Percentiles rank a stretch among this genome's conserved stretches.
Conservation (phyloP, 2,113 vertebrate species). For the Chlamydotis undulata region DNA sequence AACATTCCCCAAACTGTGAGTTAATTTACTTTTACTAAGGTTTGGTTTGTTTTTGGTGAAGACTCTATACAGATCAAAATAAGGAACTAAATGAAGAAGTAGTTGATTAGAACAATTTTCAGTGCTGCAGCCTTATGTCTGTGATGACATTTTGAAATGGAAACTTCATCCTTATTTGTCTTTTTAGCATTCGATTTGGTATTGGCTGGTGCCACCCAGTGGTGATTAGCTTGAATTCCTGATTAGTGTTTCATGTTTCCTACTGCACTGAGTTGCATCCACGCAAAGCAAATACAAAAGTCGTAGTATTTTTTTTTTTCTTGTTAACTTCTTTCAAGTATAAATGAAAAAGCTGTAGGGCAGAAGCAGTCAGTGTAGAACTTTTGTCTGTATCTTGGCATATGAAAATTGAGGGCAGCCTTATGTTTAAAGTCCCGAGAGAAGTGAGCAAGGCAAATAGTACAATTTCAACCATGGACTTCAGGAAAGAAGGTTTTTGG, state of each 20-base stretch:
- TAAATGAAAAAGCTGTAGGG: not conserved
- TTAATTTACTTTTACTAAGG: not conserved
- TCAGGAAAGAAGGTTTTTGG: not conserved
- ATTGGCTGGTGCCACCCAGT: conserved; percentile 72
- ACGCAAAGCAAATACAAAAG: not conserved
- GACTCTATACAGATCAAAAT: not conserved
- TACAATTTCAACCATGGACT: not conserved
- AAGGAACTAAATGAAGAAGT: not conserved
- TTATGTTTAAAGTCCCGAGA: not conserved
- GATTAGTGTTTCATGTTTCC: not conserved
- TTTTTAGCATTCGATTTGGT: conserved; percentile 15
- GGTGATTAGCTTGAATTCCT: not conserved
- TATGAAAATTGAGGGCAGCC: not conserved
- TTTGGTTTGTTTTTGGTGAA: not conserved
- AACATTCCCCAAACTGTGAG: not conserved
- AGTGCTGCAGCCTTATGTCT: not conserved
- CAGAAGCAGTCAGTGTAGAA: not conserved
- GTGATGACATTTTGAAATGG: not conserved
- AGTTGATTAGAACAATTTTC: not conserved
- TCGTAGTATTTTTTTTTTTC: not conserved
- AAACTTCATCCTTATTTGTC: not conserved
- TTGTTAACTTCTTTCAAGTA: not conserved
- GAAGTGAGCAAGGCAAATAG: not conserved
- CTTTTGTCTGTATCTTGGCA: not conserved
- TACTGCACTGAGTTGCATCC: not conserved